Conservation (phyloP, 2,113 vertebrate genomes). For the Pleuronectes platessa region DNA sequence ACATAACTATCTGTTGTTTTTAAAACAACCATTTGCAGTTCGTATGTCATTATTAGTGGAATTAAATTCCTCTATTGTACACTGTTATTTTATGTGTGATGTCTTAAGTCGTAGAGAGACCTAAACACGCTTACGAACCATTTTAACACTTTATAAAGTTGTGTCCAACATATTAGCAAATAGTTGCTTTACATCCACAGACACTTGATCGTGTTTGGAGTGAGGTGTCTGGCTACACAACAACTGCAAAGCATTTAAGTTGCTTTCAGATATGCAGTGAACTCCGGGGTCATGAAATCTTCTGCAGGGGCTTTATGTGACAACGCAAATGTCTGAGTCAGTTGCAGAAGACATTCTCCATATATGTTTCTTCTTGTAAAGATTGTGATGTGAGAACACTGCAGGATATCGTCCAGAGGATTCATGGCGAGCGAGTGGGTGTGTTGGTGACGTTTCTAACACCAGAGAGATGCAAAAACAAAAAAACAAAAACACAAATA, state of each 20-base stretch:
- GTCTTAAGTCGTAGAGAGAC: neutral
- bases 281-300: no score
- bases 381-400: no score
- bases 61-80: constrained; percentile 26
- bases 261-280: neutral
- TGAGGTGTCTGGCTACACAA: neutral
- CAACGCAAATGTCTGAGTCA: no score
- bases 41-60: constrained; percentile 46
- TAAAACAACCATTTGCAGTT: constrained; percentile 37
- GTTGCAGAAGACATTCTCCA: no score
- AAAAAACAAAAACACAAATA: no score
- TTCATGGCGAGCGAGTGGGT: no score
- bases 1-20: constrained; percentile 47
- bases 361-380: no score
- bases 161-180: neutral
- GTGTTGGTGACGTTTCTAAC: no score
- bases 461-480: no score
- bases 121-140: constrained; percentile 4
- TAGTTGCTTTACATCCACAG: neutral
- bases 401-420: no score
- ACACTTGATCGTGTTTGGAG: neutral
- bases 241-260: neutral
- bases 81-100: constrained; percentile 19
- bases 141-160: neutral
- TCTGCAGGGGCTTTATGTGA: no score